Base-by-base conservation (phyloP, 23 tunicate species). In the Trididemnum miniatum region DNA sequence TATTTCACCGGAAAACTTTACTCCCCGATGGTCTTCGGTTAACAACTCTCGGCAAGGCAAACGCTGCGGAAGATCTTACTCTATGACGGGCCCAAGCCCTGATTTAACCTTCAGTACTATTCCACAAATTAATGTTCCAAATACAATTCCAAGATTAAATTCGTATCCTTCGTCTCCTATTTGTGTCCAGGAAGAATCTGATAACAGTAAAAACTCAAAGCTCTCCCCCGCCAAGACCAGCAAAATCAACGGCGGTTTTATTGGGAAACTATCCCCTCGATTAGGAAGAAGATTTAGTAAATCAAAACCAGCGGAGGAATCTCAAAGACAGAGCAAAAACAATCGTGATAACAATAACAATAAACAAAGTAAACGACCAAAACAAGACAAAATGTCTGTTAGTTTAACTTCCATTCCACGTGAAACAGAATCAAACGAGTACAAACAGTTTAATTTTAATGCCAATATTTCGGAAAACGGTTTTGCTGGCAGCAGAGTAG, bases 151-250 rank as follows among this genome's bases (percentile, higher is more conserved):
- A 76, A 51, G 79, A 39, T 5, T 73, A 20, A 38, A 77, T 54
- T 79, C 87, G 20, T 65, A 23, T n/a, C 76, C 90, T n/a, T 76
- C 49, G 23, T 85, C 86, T 49, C 83, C 90, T 18, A 51, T 72
- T 25, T 76, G 60, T 0, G 86, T 87, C 65, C 87, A 86, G 59
- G 90, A 90, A 26, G 86, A 85, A 33, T 35, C 39, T 50, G 84
- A 86, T 39, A 80, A 91, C 59, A 5, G 5, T 4, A 62, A 62
- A 62, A 62, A 18, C 28, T n/a, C 3, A 4, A 35, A 59, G 15
- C 29, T 62, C 29, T 62, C 29, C 5, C 4, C 67, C 5, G 28
- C 67, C 67, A 3, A 18, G 5, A 62, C 26, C 26, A 24, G 67
- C 26, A 49, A 18, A 18, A 49, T 9, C 15, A 12, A 49, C 18